phyloP scores from a whole-genome alignment of 2,888 invertebrate species.

The Petrolisthes cinctipes region DNA sequence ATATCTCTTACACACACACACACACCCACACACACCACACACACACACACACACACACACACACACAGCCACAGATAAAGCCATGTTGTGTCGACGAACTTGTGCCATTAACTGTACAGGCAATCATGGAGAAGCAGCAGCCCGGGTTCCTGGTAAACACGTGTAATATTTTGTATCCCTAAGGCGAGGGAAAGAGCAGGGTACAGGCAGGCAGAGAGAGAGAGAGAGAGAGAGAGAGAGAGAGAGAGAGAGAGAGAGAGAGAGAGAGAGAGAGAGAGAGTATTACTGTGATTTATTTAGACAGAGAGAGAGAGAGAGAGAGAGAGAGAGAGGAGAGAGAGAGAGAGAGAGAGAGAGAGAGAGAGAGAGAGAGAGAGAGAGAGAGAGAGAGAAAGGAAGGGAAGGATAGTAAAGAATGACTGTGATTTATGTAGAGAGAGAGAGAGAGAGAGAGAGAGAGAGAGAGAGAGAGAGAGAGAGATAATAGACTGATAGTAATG shows the following conservation, averaged over 20 bases:
- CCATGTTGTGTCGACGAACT: too few relatives aligned
- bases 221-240: constrained; percentile 22
- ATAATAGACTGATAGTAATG: not conserved
- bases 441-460: not conserved
- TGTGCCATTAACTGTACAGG: not conserved
- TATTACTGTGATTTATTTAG: not conserved
- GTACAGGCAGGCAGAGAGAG: not conserved
- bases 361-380: not conserved
- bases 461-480: not conserved
- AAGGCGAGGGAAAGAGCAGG: not conserved
- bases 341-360: not conserved
- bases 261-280: constrained; percentile 15
- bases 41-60: not conserved
- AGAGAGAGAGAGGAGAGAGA: not conserved
- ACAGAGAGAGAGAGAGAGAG: not conserved
- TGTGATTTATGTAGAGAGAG: not conserved
- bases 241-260: constrained; percentile 10
- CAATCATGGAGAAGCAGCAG: too few relatives aligned
- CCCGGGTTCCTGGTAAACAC: too few relatives aligned
- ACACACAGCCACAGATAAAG: too few relatives aligned
- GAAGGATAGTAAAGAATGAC: not conserved
- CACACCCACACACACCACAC: too few relatives aligned
- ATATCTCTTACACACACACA: not conserved
- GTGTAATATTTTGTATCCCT: too few relatives aligned
- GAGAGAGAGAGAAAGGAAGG: constrained; percentile 4